Conservation (phyloP, 2,113 vertebrate species). For the Astur gentilis region DNA sequence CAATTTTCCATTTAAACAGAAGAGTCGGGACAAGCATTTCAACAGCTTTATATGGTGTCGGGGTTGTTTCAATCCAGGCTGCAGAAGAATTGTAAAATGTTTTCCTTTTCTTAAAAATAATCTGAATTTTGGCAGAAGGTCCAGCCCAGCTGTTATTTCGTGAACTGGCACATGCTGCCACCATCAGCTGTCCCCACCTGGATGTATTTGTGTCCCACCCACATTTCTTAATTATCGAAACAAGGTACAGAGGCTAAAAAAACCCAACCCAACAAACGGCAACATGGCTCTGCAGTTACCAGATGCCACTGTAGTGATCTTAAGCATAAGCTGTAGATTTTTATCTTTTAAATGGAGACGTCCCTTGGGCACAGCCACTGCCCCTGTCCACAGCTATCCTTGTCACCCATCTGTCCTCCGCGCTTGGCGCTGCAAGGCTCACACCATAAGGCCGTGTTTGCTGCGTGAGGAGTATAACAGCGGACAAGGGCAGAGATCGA, state of each 20-base stretch:
- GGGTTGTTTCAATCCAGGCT: not conserved
- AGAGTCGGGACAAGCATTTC: not conserved
- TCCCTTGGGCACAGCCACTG: conserved; percentile 57
- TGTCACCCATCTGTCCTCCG: conserved; percentile 23
- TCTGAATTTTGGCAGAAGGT: not conserved
- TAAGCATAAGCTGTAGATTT: conserved; percentile 63
- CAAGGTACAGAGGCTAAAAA: not conserved
- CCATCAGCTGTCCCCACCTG: not conserved
- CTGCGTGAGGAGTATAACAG: conserved; percentile 35
- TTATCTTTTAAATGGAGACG: conserved; percentile 43
- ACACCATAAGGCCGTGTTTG: not conserved
- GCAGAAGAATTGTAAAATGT: not conserved
- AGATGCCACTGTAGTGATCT: conserved; percentile 43
- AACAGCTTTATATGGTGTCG: not conserved
- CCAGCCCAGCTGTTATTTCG: not conserved
- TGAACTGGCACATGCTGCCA: not conserved
- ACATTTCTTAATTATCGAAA: not conserved
- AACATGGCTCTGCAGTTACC: not conserved
- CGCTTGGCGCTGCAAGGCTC: conserved; percentile 38
- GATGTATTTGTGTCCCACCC: not conserved
- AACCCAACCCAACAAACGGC: not conserved
- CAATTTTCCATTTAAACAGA: not conserved
- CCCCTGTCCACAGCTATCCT: conserved; percentile 66
- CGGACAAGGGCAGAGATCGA: conserved; percentile 55
- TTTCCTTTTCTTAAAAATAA: not conserved